These are phyloP conservation scores for Antedon bifida DNA, from an alignment of 35 echinoderm and acorn worm species.

Conservation along the genomic window DNA sequence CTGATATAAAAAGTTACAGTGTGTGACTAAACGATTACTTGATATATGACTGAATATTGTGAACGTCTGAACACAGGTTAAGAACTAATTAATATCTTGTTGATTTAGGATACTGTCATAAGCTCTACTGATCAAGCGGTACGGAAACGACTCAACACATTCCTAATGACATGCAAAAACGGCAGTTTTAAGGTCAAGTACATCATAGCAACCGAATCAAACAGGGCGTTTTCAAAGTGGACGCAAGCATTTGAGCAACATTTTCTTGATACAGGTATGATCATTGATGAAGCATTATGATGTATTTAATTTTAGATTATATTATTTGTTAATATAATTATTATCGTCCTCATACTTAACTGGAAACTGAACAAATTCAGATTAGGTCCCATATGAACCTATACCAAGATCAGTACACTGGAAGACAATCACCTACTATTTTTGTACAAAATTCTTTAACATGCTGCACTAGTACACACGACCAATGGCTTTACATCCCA, in stretches of 20 bases:
- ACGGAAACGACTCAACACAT: conserved; percentile 7
- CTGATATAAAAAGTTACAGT: too few relatives aligned
- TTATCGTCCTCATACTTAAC: too few relatives aligned
- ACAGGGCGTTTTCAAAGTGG: background rate
- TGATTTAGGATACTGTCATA: background rate
- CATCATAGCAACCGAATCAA: conserved; percentile 5
- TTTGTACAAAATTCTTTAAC: too few relatives aligned
- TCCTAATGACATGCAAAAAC: conserved; percentile 1
- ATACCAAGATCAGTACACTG: too few relatives aligned
- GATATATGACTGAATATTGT: background rate
- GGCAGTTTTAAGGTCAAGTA: background rate
- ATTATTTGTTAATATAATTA: too few relatives aligned
- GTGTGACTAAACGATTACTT: too few relatives aligned
- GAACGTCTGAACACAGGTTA: background rate
- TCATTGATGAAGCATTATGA: too few relatives aligned
- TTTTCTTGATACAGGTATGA: conserved; percentile 12
- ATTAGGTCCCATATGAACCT: too few relatives aligned
- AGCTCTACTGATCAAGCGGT: background rate
- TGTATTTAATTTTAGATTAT: background rate
- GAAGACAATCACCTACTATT: too few relatives aligned
- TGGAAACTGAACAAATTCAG: too few relatives aligned
- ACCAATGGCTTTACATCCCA: too few relatives aligned
- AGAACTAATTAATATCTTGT: background rate
- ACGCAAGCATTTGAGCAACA: conserved; percentile 11
- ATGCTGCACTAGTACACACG: too few relatives aligned